A percentile compares a stretch with the other conserved stretches of the same genome.
Evolutionary conservation across 1,140 invertebrate species (phyloP).

Genomic region (Pemphigus obesinymphae): DNA sequence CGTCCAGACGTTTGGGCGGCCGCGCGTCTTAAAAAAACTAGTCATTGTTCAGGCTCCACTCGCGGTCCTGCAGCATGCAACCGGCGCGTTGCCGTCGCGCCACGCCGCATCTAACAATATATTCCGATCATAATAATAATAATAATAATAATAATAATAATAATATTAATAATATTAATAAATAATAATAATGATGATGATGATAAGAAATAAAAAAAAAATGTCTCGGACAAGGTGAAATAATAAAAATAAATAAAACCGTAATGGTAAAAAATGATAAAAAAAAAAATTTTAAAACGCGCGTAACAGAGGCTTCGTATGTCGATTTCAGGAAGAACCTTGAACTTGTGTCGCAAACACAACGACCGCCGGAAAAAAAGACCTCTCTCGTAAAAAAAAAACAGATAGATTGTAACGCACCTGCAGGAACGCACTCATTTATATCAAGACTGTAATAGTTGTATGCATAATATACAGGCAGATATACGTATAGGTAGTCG

Average conservation of each 20-base stretch:
- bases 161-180: no score
- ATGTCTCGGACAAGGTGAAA: neutral
- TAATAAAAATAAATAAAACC: neutral
- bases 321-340: conserved; percentile 7
- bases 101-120: neutral
- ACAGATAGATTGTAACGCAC: no score
- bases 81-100: neutral
- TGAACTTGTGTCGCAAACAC: conserved; percentile 23
- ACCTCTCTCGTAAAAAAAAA: no score
- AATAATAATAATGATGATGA: no score
- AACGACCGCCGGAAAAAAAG: neutral
- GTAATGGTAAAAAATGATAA: neutral
- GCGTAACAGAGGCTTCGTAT: neutral
- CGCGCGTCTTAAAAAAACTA: conserved; percentile 8
- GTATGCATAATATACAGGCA: no score
- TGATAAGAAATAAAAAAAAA: neutral
- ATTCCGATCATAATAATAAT: neutral
- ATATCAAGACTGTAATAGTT: no score
- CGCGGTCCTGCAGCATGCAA: neutral
- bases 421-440: no score
- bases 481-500: no score
- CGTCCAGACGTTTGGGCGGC: conserved; percentile 34
- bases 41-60: neutral
- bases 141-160: no score
- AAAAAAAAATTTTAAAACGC: neutral